A percentile compares a stretch with the other conserved stretches of the same genome.
These are phyloP conservation scores for Dryococelus australis DNA, from an alignment of 2,888 invertebrate genomes.

Conservation along the genomic window DNA sequence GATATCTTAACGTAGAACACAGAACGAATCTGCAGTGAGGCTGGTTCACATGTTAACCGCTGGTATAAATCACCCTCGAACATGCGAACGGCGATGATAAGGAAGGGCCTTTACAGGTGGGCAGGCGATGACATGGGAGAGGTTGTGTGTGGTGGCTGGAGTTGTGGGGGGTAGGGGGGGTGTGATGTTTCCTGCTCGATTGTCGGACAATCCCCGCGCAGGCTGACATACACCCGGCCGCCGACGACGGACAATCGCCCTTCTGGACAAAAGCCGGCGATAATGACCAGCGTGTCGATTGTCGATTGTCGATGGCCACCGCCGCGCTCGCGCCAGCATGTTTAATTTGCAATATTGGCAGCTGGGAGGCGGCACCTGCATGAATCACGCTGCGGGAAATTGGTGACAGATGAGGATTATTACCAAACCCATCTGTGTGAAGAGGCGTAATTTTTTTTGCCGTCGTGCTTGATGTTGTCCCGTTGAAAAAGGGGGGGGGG, in stretches of 20 bases:
- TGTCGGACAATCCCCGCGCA: background rate
- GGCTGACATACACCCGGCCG: no score
- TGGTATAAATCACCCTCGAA: background rate
- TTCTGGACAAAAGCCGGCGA: background rate
- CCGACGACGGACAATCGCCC: background rate
- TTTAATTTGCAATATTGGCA: conserved; percentile 16
- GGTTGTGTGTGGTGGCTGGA: background rate
- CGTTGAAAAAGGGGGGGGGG: background rate
- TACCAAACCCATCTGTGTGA: background rate
- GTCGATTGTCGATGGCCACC: background rate
- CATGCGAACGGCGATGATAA: background rate
- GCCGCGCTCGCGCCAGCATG: background rate
- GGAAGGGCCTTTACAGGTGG: conserved; percentile 8
- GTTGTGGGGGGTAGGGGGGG: background rate
- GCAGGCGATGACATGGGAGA: background rate
- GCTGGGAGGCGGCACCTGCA: background rate
- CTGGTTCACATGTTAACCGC: background rate
- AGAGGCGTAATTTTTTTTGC: background rate
- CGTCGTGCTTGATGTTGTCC: background rate
- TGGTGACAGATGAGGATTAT: conserved; percentile 8
- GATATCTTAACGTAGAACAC: background rate
- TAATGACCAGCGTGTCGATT: background rate
- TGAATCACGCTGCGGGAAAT: background rate
- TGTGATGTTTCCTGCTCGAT: background rate
- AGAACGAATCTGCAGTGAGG: background rate